Evolutionary conservation across 2,888 invertebrate species (phyloP), one percentile per base, ranked within the genome.

Genomic region (Drosophila diplacantha): DNA sequence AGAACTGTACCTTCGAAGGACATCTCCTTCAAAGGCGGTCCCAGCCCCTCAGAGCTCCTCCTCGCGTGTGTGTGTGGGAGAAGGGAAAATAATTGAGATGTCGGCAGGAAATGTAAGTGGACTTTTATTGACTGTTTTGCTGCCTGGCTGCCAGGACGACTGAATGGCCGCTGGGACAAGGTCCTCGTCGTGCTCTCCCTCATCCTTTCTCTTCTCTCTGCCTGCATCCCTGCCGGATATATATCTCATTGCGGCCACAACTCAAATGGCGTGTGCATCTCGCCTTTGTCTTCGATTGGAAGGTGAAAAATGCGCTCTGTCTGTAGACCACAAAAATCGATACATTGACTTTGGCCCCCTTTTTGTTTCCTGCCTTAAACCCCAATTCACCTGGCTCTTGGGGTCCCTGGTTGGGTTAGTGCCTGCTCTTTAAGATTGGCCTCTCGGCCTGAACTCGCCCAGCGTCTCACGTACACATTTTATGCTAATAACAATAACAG

Each of bases 91-190:
- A 81, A 80, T 80, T 80, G 80, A 80, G 76, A 75, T 80, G 80
- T 81, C 80, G 79, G 76, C 72, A 71, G 73, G 73, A 80, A 80
- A 77, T 67, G 76, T 68, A 81, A 81, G 80, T 75, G 76, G 80
- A 79, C 81, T 81, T 81, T 81, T 80, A 80, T 81, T 79, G 82
- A 81, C 81, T 81, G 68, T 57, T 77, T 69, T 78, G 64, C 68
- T 58, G 74, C 64, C 65, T 69, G 68, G 50, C 59, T 60, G 68
- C 50, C 61, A 58, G 69, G 44, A 56, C 66, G 71, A 49, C 56
- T 57, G 60, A 35, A 31, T 35, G 38, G 59, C 58, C 56, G 49
- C 18, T 43, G 59, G 54, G 53, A 62, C 62, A 72, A 65, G 65
- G 58, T 57, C 44, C 46, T 50, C 44, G 38, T 11, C 18, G 22